Base-by-base conservation (phyloP, 2,113 vertebrate genomes). In the Illadopsis cleaveri region DNA sequence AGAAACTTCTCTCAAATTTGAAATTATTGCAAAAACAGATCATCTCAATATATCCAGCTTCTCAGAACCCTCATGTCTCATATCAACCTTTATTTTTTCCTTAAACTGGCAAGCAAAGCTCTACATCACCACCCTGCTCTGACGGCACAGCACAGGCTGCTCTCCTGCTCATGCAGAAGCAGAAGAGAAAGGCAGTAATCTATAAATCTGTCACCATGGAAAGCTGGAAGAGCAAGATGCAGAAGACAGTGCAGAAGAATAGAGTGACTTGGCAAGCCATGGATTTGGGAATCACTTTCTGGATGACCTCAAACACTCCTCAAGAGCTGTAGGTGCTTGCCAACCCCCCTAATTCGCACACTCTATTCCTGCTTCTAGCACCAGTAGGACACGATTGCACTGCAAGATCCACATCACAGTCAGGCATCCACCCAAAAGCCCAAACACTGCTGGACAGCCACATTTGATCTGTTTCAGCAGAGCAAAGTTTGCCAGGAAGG, bases 281-380 rank as follows among this genome's bases (percentile, higher is more conserved):
- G 27, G 42, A 35, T 37, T 33, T 65, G 40, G n/a, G 50, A 22
- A 57, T 37, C 0, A 1, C 25, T 84, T 56, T 23, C 45, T 48
- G 30, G 7, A 18, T 71, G n/a, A 57, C 45, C 44, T 51, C 80
- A 54, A 23, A 57, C 61, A 40, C 33, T 28, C 28, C 28, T 33
- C 18, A 40, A 69, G n/a, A 60, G 24, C 51, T 1, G 0, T 1
- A 62, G 38, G 8, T 37, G 28, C 57, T 82, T 44, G 15, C 28
- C 40, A 82, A 35, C 4, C 4, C 44, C 23, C 20, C 35, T 35
- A 22, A 62, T 82, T 35, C 1, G 0, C 15, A 38, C 3, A 0
- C 16, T 35, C 53, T 51, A 54, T 38, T 73, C 22, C 71, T 21
- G 12, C 27, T 90, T 75, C 42, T 28, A 58, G 48, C 25, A 44